Percentiles rank a stretch among this genome's conserved stretches.
These are phyloP conservation scores for Gari tellinella DNA, from an alignment of 2,888 invertebrate genomes.

Conservation along the genomic window DNA sequence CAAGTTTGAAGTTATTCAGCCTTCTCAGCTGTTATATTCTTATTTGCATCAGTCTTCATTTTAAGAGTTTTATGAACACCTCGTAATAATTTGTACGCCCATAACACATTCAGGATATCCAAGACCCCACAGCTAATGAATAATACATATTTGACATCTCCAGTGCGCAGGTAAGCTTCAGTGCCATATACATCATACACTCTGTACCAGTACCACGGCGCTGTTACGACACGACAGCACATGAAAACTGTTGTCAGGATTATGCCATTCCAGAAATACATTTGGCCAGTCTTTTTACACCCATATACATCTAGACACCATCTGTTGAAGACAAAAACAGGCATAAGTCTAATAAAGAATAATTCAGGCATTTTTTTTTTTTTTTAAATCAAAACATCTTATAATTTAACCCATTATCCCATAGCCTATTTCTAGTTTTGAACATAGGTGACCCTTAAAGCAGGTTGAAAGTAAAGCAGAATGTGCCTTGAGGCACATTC, in stretches of 20 bases:
- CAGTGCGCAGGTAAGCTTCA: constrained; percentile 70
- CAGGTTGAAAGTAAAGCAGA: no score
- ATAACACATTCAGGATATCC: constrained; percentile 80
- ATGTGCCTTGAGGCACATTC: no score
- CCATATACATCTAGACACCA: constrained; percentile 81
- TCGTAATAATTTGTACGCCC: constrained; percentile 79
- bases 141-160: constrained; percentile 77
- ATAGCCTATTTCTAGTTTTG: no score
- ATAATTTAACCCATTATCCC: no score
- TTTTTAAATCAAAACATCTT: no score
- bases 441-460: no score
- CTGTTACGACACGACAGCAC: constrained; percentile 75
- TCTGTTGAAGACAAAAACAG: constrained; percentile 66
- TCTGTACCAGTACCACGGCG: constrained; percentile 81
- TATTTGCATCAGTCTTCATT: constrained; percentile 4
- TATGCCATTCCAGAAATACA: constrained; percentile 79
- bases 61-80: constrained; percentile 73
- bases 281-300: constrained; percentile 68
- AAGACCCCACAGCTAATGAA: constrained; percentile 77
- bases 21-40: constrained; percentile 9
- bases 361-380: no score
- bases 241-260: constrained; percentile 81
- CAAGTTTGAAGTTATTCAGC: constrained; percentile 4
- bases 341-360: no score
- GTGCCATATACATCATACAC: constrained; percentile 79